Conservation (phyloP, 2,113 vertebrate genomes). For the Amblyornis subalaris region DNA sequence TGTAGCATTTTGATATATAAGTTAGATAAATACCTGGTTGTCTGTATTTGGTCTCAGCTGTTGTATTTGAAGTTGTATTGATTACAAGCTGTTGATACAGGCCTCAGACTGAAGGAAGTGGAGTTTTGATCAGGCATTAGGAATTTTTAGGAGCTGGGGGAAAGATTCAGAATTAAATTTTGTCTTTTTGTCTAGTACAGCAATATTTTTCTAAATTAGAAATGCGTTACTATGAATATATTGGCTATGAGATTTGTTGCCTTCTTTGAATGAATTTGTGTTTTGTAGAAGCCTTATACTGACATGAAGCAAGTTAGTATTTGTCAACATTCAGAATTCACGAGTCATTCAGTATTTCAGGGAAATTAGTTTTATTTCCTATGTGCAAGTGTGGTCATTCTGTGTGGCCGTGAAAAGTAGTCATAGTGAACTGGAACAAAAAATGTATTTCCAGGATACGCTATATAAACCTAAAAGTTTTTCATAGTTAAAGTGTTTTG, state of each 20-base stretch:
- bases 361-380: neutral
- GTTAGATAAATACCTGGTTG: neutral
- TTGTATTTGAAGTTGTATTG: neutral
- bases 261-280: neutral
- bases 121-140: neutral
- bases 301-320: neutral
- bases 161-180: neutral
- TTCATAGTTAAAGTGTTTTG: neutral
- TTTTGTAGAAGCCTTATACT: neutral
- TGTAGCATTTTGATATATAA: neutral
- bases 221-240: neutral
- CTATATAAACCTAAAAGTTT: neutral
- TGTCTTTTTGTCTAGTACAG: neutral
- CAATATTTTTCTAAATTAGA: neutral
- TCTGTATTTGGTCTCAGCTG: neutral
- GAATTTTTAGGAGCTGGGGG: neutral
- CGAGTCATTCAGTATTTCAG: neutral
- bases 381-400: neutral
- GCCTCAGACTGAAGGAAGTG: neutral
- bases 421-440: neutral
- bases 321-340: neutral
- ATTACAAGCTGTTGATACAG: neutral
- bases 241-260: neutral
- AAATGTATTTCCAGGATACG: neutral
- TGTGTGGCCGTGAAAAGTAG: neutral